phyloP scores from a whole-genome alignment of 1,140 invertebrate genomes.

The Drosophila trapezifrons region DNA sequence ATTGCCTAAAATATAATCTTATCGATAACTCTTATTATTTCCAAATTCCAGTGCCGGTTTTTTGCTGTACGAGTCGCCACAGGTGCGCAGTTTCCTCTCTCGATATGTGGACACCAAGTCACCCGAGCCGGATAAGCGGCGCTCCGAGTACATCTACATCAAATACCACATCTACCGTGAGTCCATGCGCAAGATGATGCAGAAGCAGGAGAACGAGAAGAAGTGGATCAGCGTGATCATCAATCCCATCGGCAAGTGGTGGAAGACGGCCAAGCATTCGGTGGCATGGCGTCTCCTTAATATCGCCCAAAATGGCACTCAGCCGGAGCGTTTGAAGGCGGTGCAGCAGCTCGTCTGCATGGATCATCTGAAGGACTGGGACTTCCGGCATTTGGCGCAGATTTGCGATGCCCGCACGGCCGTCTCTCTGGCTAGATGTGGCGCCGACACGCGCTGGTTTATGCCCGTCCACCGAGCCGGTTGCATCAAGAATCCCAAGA shows the following conservation, averaged over 20 bases:
- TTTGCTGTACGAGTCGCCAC: constrained; percentile 70
- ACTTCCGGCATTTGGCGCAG: constrained; percentile 87
- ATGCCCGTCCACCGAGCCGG: constrained; percentile 83
- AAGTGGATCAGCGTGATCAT: constrained; percentile 83
- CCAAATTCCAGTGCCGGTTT: constrained; percentile 70
- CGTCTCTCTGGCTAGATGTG: constrained; percentile 86
- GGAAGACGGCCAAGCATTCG: constrained; percentile 85
- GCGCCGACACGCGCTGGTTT: constrained; percentile 85
- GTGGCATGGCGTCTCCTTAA: constrained; percentile 84
- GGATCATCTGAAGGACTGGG: constrained; percentile 85
- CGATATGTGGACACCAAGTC: constrained; percentile 71
- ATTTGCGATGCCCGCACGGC: constrained; percentile 87
- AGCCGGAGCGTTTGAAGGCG: constrained; percentile 84
- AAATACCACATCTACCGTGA: constrained; percentile 83
- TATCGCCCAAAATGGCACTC: constrained; percentile 83
- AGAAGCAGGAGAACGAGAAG: constrained; percentile 80
- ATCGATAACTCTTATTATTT: neutral
- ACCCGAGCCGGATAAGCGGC: constrained; percentile 73
- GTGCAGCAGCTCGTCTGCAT: constrained; percentile 83
- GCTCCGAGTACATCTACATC: constrained; percentile 83
- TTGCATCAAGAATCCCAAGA: constrained; percentile 79
- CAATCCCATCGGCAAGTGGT: constrained; percentile 83
- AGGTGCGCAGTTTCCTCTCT: constrained; percentile 61
- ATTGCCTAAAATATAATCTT: neutral
- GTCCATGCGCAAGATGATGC: constrained; percentile 78